Conservation (phyloP, 2,797 vertebrate species). For the Sebastes nivosus region DNA sequence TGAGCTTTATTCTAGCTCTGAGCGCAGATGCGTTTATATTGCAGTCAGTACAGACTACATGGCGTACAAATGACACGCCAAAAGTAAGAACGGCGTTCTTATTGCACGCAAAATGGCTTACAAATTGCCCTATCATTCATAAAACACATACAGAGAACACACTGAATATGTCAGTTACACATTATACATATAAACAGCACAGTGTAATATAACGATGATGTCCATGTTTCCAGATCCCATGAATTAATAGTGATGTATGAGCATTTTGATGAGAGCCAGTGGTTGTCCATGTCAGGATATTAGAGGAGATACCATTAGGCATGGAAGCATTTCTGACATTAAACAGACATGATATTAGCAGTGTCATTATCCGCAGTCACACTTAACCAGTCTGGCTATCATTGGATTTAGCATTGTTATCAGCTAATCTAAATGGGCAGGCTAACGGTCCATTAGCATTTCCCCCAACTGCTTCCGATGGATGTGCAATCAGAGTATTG, state of each 20-base stretch:
- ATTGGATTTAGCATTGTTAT: conserved; percentile 29
- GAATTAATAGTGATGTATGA: neutral
- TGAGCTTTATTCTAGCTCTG: no score
- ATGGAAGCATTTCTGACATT: conserved; percentile 28
- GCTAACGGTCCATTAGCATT: conserved; percentile 45
- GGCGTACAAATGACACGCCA: no score
- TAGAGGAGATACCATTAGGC: neutral
- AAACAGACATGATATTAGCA: conserved; percentile 29
- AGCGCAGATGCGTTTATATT: no score
- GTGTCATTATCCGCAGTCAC: conserved; percentile 9
- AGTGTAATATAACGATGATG: neutral
- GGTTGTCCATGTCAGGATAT: conserved; percentile 16
- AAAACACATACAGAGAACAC: no score
- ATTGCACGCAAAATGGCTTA: no score
- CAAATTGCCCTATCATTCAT: no score
- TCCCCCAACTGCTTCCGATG: neutral
- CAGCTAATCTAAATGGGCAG: conserved; percentile 45
- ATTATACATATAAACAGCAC: no score
- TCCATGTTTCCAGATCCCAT: neutral
- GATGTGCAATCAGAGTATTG: conserved; percentile 31
- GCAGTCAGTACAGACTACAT: no score
- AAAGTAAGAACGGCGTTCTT: no score
- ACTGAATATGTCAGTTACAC: neutral
- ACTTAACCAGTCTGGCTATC: conserved; percentile 6
- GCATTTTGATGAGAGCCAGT: neutral